phyloP scores from a whole-genome alignment of 2,888 invertebrate species.

The Limnephilus rhombicus region DNA sequence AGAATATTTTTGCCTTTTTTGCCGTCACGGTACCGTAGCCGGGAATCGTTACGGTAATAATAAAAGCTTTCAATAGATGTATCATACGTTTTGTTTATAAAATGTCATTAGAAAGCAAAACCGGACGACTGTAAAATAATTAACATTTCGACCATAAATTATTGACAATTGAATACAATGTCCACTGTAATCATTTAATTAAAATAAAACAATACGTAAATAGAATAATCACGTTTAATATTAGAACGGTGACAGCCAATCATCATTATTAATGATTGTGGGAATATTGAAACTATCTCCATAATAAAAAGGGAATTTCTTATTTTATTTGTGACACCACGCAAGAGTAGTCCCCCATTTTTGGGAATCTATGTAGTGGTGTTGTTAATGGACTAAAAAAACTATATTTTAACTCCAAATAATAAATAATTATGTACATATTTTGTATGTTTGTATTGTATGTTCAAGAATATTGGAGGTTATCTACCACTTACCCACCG shows the following conservation, averaged over 20 bases:
- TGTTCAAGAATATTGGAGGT: no score
- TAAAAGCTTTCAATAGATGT: no score
- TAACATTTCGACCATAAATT: background rate
- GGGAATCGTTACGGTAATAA: no score
- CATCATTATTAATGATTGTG: background rate
- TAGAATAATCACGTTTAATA: conserved; percentile 33
- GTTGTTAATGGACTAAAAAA: no score
- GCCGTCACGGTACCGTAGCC: no score
- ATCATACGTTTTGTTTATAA: background rate
- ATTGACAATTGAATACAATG: background rate
- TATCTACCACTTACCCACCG: no score
- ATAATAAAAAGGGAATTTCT: background rate
- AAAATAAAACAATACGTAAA: background rate
- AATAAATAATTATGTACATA: no score
- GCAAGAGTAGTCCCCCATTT: no score
- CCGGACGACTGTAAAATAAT: background rate
- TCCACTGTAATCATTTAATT: background rate
- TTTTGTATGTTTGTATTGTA: no score
- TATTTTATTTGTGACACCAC: background rate
- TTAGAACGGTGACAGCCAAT: conserved; percentile 5
- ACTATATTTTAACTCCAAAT: no score
- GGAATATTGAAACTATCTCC: background rate
- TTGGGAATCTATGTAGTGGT: no score
- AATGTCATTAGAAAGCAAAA: background rate
- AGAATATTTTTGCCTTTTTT: no score